A percentile compares a stretch with the other conserved stretches of the same genome.
Evolutionary conservation across 2,888 invertebrate genomes (phyloP).

Genomic region (Caenorhabditis virilis): DNA sequence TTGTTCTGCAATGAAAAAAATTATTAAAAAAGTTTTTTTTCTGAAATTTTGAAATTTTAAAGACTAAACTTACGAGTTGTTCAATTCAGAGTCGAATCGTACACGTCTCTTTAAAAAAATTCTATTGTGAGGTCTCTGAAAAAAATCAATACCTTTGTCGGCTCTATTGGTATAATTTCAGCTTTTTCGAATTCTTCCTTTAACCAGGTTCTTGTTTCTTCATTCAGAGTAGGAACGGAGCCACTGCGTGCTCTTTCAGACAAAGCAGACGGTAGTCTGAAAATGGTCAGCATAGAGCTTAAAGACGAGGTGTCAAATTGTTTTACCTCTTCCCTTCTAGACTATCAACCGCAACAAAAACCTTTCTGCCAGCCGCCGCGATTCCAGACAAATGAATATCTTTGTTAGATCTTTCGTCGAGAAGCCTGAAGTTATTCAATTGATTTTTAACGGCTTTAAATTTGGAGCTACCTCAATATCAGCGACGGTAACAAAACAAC

Average conservation of each 20-base stretch:
- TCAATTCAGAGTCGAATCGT: conserved; percentile 18
- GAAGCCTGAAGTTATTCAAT: too few species aligned
- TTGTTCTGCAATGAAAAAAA: too few species aligned
- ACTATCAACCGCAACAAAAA: conserved; percentile 48
- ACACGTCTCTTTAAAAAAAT: conserved; percentile 21
- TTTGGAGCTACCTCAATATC: conserved; percentile 45
- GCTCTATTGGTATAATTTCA: conserved; percentile 47
- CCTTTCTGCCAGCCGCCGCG: conserved; percentile 40
- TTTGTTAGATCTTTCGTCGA: conserved; percentile 45
- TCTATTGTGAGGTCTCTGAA: too few species aligned
- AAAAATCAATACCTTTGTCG: too few species aligned
- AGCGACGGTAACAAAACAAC: conserved; percentile 40
- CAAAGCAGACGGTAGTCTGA: conserved; percentile 34
- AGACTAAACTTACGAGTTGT: background rate
- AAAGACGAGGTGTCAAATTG: too few species aligned
- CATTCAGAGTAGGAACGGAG: conserved; percentile 32
- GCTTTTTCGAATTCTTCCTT: conserved; percentile 46
- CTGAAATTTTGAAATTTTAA: conserved; percentile 1
- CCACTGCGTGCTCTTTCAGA: conserved; percentile 19
- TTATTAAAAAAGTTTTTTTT: too few species aligned
- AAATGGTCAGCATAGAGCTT: too few species aligned
- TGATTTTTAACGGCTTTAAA: too few species aligned
- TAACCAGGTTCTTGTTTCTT: conserved; percentile 49
- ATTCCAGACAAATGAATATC: conserved; percentile 49
- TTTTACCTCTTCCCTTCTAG: too few species aligned